Conservation (phyloP, 2,113 vertebrate species). For the Ctenomys sociabilis region DNA sequence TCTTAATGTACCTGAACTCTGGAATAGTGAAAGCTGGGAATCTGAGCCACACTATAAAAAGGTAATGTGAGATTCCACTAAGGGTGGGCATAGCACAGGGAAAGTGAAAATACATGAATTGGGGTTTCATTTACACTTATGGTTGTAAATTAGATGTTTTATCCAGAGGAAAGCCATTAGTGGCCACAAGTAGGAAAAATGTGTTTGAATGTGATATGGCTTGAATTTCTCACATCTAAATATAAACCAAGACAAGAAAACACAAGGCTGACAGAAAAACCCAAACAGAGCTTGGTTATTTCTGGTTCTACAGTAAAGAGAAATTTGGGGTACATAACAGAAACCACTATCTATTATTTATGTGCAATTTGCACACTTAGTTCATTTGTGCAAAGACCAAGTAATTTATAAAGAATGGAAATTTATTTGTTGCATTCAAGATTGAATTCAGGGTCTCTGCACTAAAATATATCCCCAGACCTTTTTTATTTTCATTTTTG, state of each 20-base stretch:
- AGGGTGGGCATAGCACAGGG: accelerated
- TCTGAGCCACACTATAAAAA: neutral
- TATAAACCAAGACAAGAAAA: slow-evolving; percentile 8
- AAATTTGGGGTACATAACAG: neutral
- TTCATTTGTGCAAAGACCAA: neutral
- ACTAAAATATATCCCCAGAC: neutral
- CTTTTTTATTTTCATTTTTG: neutral
- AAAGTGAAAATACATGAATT: neutral
- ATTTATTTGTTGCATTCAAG: neutral
- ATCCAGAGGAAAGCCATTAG: slow-evolving; percentile 56
- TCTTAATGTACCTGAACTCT: slow-evolving; percentile 25
- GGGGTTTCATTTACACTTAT: slow-evolving; percentile 18
- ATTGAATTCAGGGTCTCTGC: neutral
- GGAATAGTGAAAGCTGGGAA: neutral
- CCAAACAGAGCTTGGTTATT: neutral
- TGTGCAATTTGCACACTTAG: neutral
- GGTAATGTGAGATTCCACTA: neutral
- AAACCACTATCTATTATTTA: neutral
- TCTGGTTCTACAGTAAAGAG: neutral
- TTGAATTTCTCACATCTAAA: slow-evolving; percentile 41
- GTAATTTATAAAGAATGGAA: neutral
- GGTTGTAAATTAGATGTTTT: slow-evolving; percentile 11
- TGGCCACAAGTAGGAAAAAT: neutral
- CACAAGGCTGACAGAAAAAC: neutral
- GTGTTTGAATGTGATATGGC: slow-evolving; percentile 23